A percentile compares a stretch with the other conserved stretches of the same genome.
phyloP scores from a whole-genome alignment of 2,888 invertebrate genomes.

The Drepanosiphum platanoidis region DNA sequence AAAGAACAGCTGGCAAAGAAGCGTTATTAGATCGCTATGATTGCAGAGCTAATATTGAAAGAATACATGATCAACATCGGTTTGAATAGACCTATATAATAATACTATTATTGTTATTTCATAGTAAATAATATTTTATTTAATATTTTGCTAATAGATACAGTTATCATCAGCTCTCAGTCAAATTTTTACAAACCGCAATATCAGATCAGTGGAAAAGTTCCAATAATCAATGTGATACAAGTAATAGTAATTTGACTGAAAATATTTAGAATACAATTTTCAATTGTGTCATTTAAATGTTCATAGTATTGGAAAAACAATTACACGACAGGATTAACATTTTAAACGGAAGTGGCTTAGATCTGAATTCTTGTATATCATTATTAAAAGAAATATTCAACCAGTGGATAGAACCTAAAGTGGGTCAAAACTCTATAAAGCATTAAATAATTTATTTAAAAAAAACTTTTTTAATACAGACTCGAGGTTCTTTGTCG shows the following conservation, averaged over 20 bases:
- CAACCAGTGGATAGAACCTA: constrained; percentile 75
- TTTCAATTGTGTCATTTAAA: background rate
- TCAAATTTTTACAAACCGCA: constrained; percentile 74
- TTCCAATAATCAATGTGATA: constrained; percentile 24
- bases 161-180: constrained; percentile 73
- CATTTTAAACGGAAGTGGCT: constrained; percentile 72
- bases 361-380: constrained; percentile 92
- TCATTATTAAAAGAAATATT: constrained; percentile 92
- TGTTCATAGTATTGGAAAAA: background rate
- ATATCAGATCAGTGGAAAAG: constrained; percentile 48
- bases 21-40: constrained; percentile 56
- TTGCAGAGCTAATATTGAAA: constrained; percentile 64
- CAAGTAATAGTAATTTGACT: constrained; percentile 46
- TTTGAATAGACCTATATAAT: constrained; percentile 49
- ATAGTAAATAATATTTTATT: constrained; percentile 9
- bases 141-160: constrained; percentile 67
- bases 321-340: constrained; percentile 66
- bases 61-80: constrained; percentile 63
- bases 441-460: constrained; percentile 62
- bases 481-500: constrained; percentile 66
- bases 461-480: constrained; percentile 6
- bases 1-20: constrained; percentile 61
- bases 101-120: background rate
- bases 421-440: constrained; percentile 68
- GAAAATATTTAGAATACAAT: background rate